Conservation (phyloP, 2,113 vertebrate genomes). For the Seriola quinqueradiata region DNA sequence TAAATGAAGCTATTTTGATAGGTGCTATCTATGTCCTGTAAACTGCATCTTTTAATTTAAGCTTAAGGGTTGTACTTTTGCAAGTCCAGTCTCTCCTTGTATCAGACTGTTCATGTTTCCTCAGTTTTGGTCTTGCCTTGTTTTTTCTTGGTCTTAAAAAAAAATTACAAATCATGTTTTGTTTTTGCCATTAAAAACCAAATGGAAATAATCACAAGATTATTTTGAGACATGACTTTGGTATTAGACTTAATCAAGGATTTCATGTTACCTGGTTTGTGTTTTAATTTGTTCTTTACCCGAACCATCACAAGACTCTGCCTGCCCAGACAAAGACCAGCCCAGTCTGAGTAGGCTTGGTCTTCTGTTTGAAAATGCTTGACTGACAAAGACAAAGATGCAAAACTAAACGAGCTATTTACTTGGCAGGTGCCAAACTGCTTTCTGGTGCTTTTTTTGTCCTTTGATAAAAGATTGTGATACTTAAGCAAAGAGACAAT, state of each 20-base stretch:
- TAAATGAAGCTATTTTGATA: background rate
- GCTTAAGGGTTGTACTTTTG: background rate
- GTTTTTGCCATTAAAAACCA: background rate
- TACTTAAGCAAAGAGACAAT: no score
- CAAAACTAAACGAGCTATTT: background rate
- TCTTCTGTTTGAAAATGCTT: background rate
- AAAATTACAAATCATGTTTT: no score
- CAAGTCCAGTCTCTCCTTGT: background rate
- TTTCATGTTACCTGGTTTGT: no score
- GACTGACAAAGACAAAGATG: background rate
- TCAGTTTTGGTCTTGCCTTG: no score
- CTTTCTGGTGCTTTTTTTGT: background rate
- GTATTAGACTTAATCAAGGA: no score
- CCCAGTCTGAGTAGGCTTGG: no score
- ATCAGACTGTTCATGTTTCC: no score
- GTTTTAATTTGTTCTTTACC: background rate
- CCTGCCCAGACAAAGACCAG: background rate
- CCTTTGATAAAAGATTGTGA: background rate
- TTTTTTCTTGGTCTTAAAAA: no score
- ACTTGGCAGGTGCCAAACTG: background rate
- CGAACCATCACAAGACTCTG: background rate
- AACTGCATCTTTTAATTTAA: background rate
- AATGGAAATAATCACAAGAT: background rate
- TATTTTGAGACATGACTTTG: background rate
- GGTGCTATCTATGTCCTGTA: background rate